Evolutionary conservation across 2,888 invertebrate species (phyloP), one percentile per base, ranked within the genome.

Genomic region (Diogma glabrata): DNA sequence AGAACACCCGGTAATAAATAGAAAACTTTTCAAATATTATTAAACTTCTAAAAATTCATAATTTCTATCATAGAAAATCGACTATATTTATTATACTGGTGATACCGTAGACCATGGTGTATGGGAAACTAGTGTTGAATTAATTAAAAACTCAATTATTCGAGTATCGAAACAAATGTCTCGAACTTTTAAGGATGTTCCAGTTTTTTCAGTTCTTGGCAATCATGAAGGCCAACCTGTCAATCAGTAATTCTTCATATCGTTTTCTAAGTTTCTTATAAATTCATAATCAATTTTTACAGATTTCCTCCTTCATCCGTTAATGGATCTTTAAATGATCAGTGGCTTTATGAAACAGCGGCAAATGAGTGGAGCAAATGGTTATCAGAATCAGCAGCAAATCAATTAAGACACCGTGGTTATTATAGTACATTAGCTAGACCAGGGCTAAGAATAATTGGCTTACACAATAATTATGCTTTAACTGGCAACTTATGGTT

Each of bases 171-270:
- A 70, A 1, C 71, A 75, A 58, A 63, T 84, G 40, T 67, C 70
- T 33, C 61, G 67, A 17, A 67, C 66, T 3, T 87, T 91, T 57
- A 79, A 74, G 1, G 60, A 77, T 40, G 77, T 75, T 14, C 73
- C 75, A 0, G 75, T 89, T 1, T 78, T 77, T 61, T 80, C 86
- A 16, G 75, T 79, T 10, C 67, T 89, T 53, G 91, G 90, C 22
- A 92, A 92, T 65, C 91, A 92, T 57, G 91, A 91, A 68, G 76
- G 85, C 50, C 81, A 84, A 60, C 92, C 93, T 1, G 71, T 85
- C 8, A 88, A 92, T 70, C 77, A 82, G 91, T 92, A 72, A 77
- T 80, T 69, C 56, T n/a, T n/a, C n/a, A n/a, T n/a, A n/a, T n/a
- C n/a, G n/a, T 7, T 14, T 9, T 30, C 23, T 36, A 6, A 9